Conservation (phyloP, 2,888 invertebrate genomes). For the Baronia brevicornis region DNA sequence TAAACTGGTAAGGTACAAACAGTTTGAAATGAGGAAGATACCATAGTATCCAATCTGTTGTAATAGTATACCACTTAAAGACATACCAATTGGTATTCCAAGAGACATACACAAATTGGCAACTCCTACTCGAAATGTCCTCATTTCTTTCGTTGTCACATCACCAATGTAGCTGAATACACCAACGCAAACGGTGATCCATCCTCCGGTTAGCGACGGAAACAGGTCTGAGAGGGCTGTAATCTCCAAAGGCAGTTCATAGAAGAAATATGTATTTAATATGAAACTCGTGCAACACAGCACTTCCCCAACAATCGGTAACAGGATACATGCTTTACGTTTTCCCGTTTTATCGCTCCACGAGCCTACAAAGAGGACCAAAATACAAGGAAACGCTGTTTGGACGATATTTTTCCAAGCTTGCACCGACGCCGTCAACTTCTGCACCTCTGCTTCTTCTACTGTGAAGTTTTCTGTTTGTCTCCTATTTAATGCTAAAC, state of each 20-base stretch:
- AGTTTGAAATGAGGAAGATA: conserved; percentile 66
- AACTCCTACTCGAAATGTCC: conserved; percentile 78
- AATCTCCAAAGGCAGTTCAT: conserved; percentile 74
- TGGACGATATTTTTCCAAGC: conserved; percentile 76
- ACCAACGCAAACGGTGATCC: conserved; percentile 76
- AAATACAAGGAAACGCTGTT: conserved; percentile 71
- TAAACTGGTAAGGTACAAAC: conserved; percentile 68
- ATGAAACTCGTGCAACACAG: conserved; percentile 68
- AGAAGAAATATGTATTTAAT: conserved; percentile 74
- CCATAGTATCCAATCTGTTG: conserved; percentile 70
- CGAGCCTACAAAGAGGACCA: conserved; percentile 76
- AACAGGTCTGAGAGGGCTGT: conserved; percentile 73
- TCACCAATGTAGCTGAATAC: conserved; percentile 79
- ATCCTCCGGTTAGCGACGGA: conserved; percentile 73
- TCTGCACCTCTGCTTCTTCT: conserved; percentile 79
- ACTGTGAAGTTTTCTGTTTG: conserved; percentile 81
- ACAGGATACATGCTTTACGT: conserved; percentile 75
- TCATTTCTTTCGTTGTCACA: conserved; percentile 74
- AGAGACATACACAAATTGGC: conserved; percentile 77
- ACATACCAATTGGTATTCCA: conserved; percentile 77
- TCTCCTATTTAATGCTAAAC: conserved; percentile 82
- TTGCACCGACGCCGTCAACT: conserved; percentile 73
- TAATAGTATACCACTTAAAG: conserved; percentile 71
- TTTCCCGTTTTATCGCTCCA: conserved; percentile 78
- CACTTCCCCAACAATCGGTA: conserved; percentile 74